Base-by-base conservation (phyloP, 2,797 vertebrate species). In the Pseudochirops corinnae region DNA sequence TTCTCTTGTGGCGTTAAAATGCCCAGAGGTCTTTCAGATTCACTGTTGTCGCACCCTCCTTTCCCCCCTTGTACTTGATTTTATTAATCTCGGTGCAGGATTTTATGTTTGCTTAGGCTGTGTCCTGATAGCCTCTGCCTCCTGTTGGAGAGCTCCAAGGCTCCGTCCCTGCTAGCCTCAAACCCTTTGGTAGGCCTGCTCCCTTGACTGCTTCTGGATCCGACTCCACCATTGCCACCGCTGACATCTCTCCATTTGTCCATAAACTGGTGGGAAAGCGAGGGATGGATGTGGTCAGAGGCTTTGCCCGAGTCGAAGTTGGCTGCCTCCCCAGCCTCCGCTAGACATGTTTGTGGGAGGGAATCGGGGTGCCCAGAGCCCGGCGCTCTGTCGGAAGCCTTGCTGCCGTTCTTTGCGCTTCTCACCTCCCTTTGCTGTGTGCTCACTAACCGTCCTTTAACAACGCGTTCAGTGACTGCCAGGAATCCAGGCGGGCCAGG, bases 161-260 rank as follows among this genome's bases (percentile, higher is more conserved):
- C 2, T 39, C n/a, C n/a, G 1, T 74, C 3, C n/a, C 18, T 18
- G 33, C 33, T 2, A 5, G 16, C 14, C 16, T 39, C 9, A 16
- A 74, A 16, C n/a, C 16, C 0, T 2, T 39, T 5, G 0, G 3
- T 39, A 5, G 62, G 33, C 14, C 62, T 3, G n/a, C 14, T n/a
- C 33, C 67, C 67, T n/a, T 5, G 5, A 5, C n/a, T 5, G 0
- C 16, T 18, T 39, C n/a, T 21, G 67, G n/a, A 18, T 74, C n/a
- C n/a, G 21, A 14, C 33, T n/a, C 6, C 33, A 6, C 29, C 33
- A 21, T 39, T 74, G 62, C 33, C 18, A 13, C 60, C 60, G 13
- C 33, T 62, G 4, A 14, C 60, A 5, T 62, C 29, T 62, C 31
- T 33, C 60, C 31, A 33, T 62, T 14, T 62, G 60, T 33, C 31